These are phyloP conservation scores for Calameuta filiformis DNA, from an alignment of 2,888 invertebrate species.

Conservation along the genomic window DNA sequence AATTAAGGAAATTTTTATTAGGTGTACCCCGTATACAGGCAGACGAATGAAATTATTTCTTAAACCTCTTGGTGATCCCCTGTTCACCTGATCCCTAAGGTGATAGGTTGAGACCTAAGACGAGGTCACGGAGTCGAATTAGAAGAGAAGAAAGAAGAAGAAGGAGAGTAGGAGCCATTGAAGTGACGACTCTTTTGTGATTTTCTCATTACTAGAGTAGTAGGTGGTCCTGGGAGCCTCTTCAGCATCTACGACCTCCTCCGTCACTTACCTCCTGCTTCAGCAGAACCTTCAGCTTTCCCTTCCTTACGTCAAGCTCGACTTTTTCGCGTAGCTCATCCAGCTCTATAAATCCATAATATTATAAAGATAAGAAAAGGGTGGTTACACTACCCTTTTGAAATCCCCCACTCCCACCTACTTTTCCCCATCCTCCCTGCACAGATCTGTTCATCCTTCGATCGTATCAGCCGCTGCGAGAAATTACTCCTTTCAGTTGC, in stretches of 20 bases:
- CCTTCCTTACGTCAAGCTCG: constrained; percentile 4
- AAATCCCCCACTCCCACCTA: not conserved
- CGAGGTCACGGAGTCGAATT: not conserved
- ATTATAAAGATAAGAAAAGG: constrained; percentile 22
- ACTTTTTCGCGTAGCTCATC: not conserved
- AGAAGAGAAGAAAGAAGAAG: not conserved
- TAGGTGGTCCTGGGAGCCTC: constrained; percentile 14
- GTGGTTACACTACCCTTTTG: not conserved
- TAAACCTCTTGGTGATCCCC: not conserved
- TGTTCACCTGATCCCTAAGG: not conserved
- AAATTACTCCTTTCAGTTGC: constrained; percentile 38
- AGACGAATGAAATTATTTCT: not conserved
- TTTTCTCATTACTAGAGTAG: constrained; percentile 46
- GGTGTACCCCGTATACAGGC: not conserved
- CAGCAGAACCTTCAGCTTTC: constrained; percentile 3
- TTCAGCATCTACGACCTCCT: not conserved
- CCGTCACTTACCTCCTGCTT: constrained; percentile 19
- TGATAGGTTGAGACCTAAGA: not conserved
- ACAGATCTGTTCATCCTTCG: not conserved
- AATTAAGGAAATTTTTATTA: not conserved
- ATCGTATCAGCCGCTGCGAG: constrained; percentile 20
- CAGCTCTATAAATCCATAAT: constrained; percentile 23
- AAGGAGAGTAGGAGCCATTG: constrained; percentile 23
- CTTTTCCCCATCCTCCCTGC: not conserved
- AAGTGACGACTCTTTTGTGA: constrained; percentile 40